Evolutionary conservation across 2,797 vertebrate species (phyloP).

Genomic region (Amblyraja radiata): DNA sequence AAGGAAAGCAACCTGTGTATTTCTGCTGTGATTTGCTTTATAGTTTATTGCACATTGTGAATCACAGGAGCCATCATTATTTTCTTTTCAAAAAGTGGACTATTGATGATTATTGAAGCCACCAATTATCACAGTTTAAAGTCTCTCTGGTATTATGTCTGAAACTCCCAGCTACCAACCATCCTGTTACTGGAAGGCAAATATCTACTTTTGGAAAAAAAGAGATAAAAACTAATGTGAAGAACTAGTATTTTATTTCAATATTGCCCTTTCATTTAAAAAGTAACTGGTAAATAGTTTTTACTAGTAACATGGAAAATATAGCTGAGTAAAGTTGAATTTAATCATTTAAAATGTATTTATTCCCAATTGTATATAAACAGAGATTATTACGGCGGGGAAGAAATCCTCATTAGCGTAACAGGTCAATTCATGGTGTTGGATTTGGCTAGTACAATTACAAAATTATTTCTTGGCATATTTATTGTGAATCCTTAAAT

Average conservation of each 20-base stretch:
- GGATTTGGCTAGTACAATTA: not conserved
- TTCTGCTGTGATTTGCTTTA: not conserved
- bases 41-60: not conserved
- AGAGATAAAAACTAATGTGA: not conserved
- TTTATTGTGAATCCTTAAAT: too few species aligned
- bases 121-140: not conserved
- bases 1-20: too few species aligned
- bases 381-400: not conserved
- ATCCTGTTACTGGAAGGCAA: not conserved
- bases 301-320: too few species aligned
- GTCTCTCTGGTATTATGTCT: not conserved
- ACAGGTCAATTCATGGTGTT: not conserved
- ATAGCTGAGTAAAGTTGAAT: not conserved
- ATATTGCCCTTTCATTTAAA: not conserved
- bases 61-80: not conserved
- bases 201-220: not conserved
- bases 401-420: not conserved
- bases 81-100: not conserved
- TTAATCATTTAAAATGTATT: not conserved
- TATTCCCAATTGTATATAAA: not conserved
- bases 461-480: too few species aligned
- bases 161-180: not conserved
- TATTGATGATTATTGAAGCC: not conserved
- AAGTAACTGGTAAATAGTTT: not conserved
- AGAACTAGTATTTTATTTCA: not conserved